These are phyloP conservation scores for Mola mola DNA, from an alignment of 2,113 vertebrate species.

Conservation along the genomic window DNA sequence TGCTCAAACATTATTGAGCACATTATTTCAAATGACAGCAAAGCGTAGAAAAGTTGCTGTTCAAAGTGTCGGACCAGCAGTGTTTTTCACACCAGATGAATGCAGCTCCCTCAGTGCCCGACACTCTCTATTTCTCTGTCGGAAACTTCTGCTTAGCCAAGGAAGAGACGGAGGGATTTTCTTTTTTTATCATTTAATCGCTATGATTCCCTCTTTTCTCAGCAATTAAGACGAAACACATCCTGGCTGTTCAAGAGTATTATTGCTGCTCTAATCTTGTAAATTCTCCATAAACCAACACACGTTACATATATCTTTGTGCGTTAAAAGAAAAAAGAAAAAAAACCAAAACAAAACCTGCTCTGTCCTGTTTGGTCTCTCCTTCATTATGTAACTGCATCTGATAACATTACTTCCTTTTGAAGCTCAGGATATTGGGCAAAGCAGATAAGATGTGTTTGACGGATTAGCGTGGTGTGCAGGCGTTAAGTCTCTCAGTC, in stretches of 20 bases:
- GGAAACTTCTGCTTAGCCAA: conserved; percentile 42
- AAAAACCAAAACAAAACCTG: background rate
- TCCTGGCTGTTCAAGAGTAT: no score
- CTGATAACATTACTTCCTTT: conserved; percentile 55
- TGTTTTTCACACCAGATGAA: conserved; percentile 59
- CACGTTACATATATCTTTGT: background rate
- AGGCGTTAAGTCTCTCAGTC: conserved; percentile 70
- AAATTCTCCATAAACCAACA: background rate
- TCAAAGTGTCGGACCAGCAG: conserved; percentile 31
- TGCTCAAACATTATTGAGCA: conserved; percentile 55
- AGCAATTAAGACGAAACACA: conserved; percentile 3
- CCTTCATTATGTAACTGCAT: conserved; percentile 55
- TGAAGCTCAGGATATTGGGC: conserved; percentile 68
- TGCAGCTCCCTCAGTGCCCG: conserved; percentile 39
- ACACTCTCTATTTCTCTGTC: conserved; percentile 46
- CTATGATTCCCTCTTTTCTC: conserved; percentile 6
- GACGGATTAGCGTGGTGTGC: conserved; percentile 61
- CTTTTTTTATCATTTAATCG: conserved; percentile 11
- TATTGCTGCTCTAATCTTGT: background rate
- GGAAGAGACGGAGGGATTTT: conserved; percentile 21
- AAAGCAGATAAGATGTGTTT: conserved; percentile 64
- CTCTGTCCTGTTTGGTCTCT: conserved; percentile 32
- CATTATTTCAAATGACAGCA: conserved; percentile 55
- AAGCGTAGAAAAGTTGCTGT: conserved; percentile 47
- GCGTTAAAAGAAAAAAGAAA: conserved; percentile 7